A percentile compares a stretch with the other conserved stretches of the same genome.
Evolutionary conservation across 2,113 vertebrate genomes (phyloP).

Genomic region (Leptobrachium leishanense): DNA sequence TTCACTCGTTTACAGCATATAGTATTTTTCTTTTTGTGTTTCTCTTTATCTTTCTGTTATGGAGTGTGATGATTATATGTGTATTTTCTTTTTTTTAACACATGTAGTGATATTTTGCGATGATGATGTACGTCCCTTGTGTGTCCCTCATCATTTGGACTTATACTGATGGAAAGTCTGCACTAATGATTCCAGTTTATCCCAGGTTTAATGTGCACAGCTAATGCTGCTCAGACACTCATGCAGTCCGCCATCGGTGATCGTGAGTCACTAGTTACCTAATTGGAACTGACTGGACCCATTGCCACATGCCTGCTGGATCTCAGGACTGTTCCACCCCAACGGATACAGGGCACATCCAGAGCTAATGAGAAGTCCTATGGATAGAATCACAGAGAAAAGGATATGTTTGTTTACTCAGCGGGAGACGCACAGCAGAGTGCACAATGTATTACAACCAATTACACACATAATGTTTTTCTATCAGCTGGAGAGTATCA

Average conservation of each 20-base stretch:
- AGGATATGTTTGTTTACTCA: conserved; percentile 36
- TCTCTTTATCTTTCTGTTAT: too few relatives aligned
- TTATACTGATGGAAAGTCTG: neutral
- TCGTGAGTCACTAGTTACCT: conserved; percentile 55
- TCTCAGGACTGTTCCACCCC: conserved; percentile 65
- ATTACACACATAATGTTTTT: conserved; percentile 18
- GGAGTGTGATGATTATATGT: too few relatives aligned
- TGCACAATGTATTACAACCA: conserved; percentile 30
- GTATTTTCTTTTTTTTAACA: too few relatives aligned
- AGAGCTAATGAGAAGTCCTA: conserved; percentile 62
- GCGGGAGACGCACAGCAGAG: conserved; percentile 16
- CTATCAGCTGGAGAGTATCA: neutral
- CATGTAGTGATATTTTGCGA: too few relatives aligned
- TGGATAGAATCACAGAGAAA: conserved; percentile 49
- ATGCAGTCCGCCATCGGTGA: neutral
- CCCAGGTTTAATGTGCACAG: conserved; percentile 15
- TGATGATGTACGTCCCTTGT: too few relatives aligned
- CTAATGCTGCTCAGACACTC: neutral
- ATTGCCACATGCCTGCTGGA: conserved; percentile 65
- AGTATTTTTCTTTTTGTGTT: too few relatives aligned
- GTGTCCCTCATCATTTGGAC: neutral
- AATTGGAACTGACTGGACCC: conserved; percentile 63
- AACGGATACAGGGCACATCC: conserved; percentile 64
- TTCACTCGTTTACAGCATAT: too few relatives aligned
- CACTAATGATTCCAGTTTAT: conserved; percentile 25